Conservation (phyloP, 1,140 invertebrate genomes). For the Meloidogyne hapla region DNA sequence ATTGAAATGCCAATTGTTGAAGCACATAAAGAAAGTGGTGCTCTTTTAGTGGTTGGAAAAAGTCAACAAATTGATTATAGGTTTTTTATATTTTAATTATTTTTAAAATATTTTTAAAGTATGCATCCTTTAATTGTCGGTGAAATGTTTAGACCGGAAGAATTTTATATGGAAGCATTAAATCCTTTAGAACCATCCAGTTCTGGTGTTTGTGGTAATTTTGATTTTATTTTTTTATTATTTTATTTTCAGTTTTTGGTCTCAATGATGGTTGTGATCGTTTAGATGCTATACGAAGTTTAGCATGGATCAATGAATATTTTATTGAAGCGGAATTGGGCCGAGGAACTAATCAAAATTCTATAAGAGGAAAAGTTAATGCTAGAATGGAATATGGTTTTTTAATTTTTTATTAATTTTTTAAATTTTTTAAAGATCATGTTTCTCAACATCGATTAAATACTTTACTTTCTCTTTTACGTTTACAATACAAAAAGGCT, state of each 20-base stretch:
- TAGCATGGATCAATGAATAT: conserved; percentile 56
- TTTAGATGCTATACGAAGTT: conserved; percentile 42
- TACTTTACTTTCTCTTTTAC: conserved; percentile 45
- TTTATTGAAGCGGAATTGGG: conserved; percentile 48
- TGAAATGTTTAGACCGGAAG: conserved; percentile 43
- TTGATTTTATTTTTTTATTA: not conserved
- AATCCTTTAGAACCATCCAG: conserved; percentile 45
- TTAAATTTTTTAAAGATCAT: conserved; percentile 42
- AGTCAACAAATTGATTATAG: conserved; percentile 56
- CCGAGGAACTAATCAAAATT: conserved; percentile 41
- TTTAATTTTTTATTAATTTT: not conserved
- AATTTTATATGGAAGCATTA: conserved; percentile 51
- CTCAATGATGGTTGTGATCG: conserved; percentile 53
- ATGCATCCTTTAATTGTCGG: conserved; percentile 55
- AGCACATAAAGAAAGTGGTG: conserved; percentile 42
- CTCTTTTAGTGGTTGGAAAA: conserved; percentile 54
- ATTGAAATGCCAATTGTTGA: conserved; percentile 59
- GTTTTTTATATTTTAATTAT: no score
- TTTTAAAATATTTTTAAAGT: conserved; percentile 38
- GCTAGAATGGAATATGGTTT: conserved; percentile 40
- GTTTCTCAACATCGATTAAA: conserved; percentile 36
- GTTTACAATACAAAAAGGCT: conserved; percentile 46
- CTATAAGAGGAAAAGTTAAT: conserved; percentile 44
- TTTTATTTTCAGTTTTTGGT: conserved; percentile 51
- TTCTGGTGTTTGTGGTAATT: conserved; percentile 62